These are phyloP conservation scores for Saccostrea cuccullata DNA, from an alignment of 1,140 invertebrate species.

Conservation along the genomic window DNA sequence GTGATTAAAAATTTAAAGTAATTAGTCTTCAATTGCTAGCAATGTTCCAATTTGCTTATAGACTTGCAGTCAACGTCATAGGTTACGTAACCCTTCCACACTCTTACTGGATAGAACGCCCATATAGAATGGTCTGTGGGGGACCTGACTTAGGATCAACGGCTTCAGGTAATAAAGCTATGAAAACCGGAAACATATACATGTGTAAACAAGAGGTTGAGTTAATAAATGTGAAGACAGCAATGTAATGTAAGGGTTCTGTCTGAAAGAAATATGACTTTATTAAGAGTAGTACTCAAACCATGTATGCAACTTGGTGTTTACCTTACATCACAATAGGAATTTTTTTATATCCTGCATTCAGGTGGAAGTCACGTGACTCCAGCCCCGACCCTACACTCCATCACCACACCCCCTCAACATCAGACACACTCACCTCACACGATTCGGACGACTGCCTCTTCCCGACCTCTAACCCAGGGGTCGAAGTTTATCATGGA, in stretches of 20 bases:
- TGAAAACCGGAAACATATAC: no score
- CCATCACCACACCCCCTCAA: neutral
- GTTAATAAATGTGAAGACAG: no score
- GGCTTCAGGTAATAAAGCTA: neutral
- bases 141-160: conserved; percentile 45
- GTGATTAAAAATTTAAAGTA: no score
- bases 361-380: conserved; percentile 13
- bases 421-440: conserved; percentile 16
- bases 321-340: no score
- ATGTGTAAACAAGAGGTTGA: no score
- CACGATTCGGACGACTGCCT: conserved; percentile 19
- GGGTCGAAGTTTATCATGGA: conserved; percentile 68
- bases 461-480: neutral
- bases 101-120: conserved; percentile 53
- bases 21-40: no score
- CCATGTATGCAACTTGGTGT: no score
- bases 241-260: no score
- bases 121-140: conserved; percentile 61
- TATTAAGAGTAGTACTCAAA: no score
- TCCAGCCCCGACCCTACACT: conserved; percentile 7
- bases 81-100: conserved; percentile 58
- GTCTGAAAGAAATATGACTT: no score
- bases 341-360: neutral
- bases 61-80: conserved; percentile 68
- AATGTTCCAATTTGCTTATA: conserved; percentile 33